A percentile compares a stretch with the other conserved stretches of the same genome.
These are phyloP conservation scores for Platycheirus albimanus DNA, from an alignment of 2,888 invertebrate genomes.

Conservation along the genomic window DNA sequence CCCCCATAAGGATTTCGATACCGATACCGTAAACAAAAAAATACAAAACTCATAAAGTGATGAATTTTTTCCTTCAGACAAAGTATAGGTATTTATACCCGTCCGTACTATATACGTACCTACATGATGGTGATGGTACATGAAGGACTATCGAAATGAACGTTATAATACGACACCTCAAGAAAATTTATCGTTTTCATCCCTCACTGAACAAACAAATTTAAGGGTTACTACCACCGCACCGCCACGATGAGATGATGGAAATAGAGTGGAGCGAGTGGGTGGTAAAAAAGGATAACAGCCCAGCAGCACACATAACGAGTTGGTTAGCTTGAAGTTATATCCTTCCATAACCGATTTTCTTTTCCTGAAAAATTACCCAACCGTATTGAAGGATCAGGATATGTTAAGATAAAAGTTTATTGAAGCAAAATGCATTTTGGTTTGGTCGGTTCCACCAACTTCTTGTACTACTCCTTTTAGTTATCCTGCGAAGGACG, in stretches of 20 bases:
- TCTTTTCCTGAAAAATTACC: conserved; percentile 71
- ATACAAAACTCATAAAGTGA: conserved; percentile 19
- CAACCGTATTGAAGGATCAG: conserved; percentile 66
- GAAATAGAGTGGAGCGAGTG: not conserved
- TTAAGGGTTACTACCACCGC: conserved; percentile 64
- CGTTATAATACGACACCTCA: conserved; percentile 65
- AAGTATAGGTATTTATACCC: not conserved
- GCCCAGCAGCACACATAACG: conserved; percentile 43
- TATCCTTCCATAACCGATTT: conserved; percentile 73
- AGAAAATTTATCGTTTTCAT: conserved; percentile 73
- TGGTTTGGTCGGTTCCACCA: conserved; percentile 4
- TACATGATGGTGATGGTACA: too few species aligned
- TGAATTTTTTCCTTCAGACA: conserved; percentile 21
- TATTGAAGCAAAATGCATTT: conserved; percentile 67
- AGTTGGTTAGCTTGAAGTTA: conserved; percentile 69
- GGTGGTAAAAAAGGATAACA: not conserved
- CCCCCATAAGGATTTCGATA: not conserved
- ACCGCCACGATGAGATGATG: too few species aligned
- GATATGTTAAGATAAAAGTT: conserved; percentile 64
- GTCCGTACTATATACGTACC: conserved; percentile 8
- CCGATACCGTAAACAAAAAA: conserved; percentile 36
- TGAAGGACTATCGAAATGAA: conserved; percentile 45
- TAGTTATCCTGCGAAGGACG: conserved; percentile 8
- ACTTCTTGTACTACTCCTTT: not conserved
- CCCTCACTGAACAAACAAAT: conserved; percentile 72